Base-by-base conservation (phyloP, 2,888 invertebrate genomes). In the Xanthia togata region DNA sequence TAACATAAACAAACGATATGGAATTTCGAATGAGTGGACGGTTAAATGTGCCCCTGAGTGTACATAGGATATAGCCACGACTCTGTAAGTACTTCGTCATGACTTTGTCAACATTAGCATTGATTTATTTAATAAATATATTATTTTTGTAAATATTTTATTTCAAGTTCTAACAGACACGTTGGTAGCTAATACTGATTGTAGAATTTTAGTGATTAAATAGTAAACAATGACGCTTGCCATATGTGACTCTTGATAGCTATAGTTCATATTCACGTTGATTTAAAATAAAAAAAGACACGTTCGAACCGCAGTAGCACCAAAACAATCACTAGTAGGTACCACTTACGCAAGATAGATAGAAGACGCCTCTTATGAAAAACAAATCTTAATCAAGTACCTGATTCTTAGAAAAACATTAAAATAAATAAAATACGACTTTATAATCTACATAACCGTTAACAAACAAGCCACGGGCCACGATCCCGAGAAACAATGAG, bases 401-500 rank as follows among this genome's bases (percentile, higher is more conserved):
- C 20, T 17, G 6, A 53, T 86, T 85, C 87, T 73, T 69, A 75
- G 84, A 87, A 89, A 79, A 78, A 70, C 71, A 81, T 77, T 38
- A 82, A 85, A 81, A 82, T 73, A 77, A 87, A 77, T 74, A 76
- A 78, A 76, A 78, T 77, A 74, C 41, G 38, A 31, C 63, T 82
- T 57, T 76, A 76, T 84, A 80, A 81, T 88, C 84, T 83, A 85
- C 85, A 88, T 78, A 83, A 74, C 84, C 80, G 83, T 85, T 62
- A 79, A 73, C 82, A 88, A 86, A 70, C 53, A 68, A 9, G 63
- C 65, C 73, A 76, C 70, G 79, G 73, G n/a, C 63, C 59, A 77
- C 65, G 70, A 84, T 87, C 73, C 84, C 82, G 35, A 79, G 88
- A 87, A 88, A 67, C 65, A 71, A 79, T 65, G 72, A 72, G 72